phyloP scores from a whole-genome alignment of 2,888 invertebrate species.

The Antitype chi region DNA sequence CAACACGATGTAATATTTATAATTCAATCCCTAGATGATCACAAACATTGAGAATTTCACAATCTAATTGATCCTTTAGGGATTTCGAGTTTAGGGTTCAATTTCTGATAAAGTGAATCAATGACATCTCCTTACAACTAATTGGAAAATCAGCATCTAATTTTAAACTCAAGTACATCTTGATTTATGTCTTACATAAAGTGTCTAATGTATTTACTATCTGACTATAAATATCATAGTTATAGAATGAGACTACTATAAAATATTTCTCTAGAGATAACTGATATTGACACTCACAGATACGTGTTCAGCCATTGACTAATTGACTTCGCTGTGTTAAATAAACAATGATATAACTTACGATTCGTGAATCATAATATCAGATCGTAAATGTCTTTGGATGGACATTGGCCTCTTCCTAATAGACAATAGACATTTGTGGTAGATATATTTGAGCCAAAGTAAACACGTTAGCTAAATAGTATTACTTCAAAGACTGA shows the following conservation, averaged over 20 bases:
- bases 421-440: not conserved
- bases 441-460: not conserved
- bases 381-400: slow-evolving; percentile 40
- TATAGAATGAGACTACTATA: slow-evolving; percentile 33
- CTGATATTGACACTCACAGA: slow-evolving; percentile 41
- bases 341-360: slow-evolving; percentile 53
- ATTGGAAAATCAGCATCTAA: slow-evolving; percentile 1
- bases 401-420: slow-evolving; percentile 43
- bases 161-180: not conserved
- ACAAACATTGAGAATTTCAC: not conserved
- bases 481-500: not conserved
- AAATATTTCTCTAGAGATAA: slow-evolving; percentile 36
- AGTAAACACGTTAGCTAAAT: slow-evolving; percentile 19
- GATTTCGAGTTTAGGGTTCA: not conserved
- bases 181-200: slow-evolving; percentile 5
- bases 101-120: slow-evolving; percentile 10
- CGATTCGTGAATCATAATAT: slow-evolving; percentile 47
- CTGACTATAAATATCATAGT: not conserved
- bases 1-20: not conserved
- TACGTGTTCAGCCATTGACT: slow-evolving; percentile 46
- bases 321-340: slow-evolving; percentile 46
- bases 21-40: slow-evolving; percentile 1
- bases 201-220: slow-evolving; percentile 8
- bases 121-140: not conserved
- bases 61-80: slow-evolving; percentile 18